A percentile compares a stretch with the other conserved stretches of the same genome.
Evolutionary conservation across 2,797 vertebrate genomes (phyloP).

Genomic region (Sardinella longiceps): DNA sequence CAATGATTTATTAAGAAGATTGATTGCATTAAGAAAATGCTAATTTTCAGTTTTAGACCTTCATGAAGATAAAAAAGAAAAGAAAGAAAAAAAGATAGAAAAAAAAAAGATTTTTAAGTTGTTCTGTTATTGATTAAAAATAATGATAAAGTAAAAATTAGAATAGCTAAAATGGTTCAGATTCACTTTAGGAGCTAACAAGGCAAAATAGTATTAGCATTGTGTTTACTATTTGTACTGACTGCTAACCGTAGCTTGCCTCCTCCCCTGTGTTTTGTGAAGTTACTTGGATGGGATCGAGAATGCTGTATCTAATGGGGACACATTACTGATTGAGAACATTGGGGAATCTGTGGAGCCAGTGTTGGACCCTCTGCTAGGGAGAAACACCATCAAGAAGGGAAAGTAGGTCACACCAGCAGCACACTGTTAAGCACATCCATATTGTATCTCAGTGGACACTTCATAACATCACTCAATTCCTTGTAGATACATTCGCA

Average conservation of each 20-base stretch:
- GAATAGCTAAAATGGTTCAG: not conserved
- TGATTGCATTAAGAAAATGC: no score
- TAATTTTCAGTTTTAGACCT: no score
- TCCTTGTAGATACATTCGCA: conserved; percentile 73
- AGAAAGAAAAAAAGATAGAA: no score
- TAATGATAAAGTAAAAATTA: not conserved
- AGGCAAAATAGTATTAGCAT: conserved; percentile 36
- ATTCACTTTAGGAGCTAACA: not conserved
- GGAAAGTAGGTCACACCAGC: conserved; percentile 66
- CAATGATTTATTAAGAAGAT: no score
- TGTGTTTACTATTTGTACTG: not conserved
- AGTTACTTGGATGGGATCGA: conserved; percentile 80
- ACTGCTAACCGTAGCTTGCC: not conserved
- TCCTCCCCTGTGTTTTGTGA: not conserved
- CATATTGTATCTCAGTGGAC: not conserved
- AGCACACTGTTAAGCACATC: not conserved
- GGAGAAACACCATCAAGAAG: conserved; percentile 77
- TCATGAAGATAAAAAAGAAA: no score
- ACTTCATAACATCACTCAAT: not conserved
- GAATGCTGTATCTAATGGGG: conserved; percentile 74
- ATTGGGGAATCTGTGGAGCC: conserved; percentile 79
- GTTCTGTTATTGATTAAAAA: not conserved
- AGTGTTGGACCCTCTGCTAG: conserved; percentile 73
- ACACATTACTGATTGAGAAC: conserved; percentile 79
- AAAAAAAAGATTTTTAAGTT: no score